These are phyloP conservation scores for Atta cephalotes DNA, from an alignment of 1,140 invertebrate species.

Conservation along the genomic window DNA sequence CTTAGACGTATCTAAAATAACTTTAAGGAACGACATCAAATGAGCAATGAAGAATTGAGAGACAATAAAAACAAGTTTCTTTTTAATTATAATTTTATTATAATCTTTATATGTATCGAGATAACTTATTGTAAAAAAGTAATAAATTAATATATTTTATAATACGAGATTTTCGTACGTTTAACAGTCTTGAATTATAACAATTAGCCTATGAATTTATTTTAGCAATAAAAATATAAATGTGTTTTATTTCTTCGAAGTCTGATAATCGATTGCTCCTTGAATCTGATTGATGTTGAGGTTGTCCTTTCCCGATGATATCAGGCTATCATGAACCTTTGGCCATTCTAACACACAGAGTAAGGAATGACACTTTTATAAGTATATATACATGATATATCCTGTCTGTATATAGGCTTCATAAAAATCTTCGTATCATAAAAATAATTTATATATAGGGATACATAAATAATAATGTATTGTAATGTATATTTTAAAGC, in stretches of 20 bases:
- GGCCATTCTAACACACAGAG: neutral
- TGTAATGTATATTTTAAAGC: neutral
- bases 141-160: conserved; percentile 1
- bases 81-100: neutral
- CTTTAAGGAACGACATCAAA: neutral
- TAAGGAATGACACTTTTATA: too few relatives aligned
- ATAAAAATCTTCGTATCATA: neutral
- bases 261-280: too few relatives aligned
- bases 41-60: neutral
- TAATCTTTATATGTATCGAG: neutral
- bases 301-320: too few relatives aligned
- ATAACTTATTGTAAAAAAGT: neutral
- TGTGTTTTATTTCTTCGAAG: neutral
- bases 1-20: neutral
- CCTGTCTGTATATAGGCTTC: neutral
- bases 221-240: neutral
- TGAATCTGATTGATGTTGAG: too few relatives aligned
- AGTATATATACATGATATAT: neutral
- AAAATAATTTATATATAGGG: neutral
- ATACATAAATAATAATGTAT: neutral
- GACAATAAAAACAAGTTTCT: conserved; percentile 5
- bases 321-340: too few relatives aligned
- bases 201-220: neutral
- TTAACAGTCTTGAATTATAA: neutral
- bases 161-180: neutral